Evolutionary conservation across 2,113 vertebrate genomes (phyloP), one percentile per base, ranked within the genome.

Genomic region (Cyprinodon variegatus): DNA sequence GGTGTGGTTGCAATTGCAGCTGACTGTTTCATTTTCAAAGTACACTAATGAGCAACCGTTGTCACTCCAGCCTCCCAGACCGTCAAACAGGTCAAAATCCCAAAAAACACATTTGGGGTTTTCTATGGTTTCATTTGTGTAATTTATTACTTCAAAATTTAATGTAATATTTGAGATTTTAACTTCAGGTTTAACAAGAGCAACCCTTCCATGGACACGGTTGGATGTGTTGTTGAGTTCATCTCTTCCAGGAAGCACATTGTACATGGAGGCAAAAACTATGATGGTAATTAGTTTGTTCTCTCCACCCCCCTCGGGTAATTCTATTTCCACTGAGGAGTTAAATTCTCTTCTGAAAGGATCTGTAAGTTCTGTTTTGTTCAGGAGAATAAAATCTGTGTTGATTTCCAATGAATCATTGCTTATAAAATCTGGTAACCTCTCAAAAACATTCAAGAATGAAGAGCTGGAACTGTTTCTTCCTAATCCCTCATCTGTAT

Each of bases 1-100:
- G 77, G 97, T 88, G 68, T 98, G 97, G 82, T 86, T 89, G 81
- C 97, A 98, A 67, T 37, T 89, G 82, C 97, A 98, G 11, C 84
- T 88, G 41, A 91, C 91, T 0, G 17, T 62, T 22, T 66, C 48
- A 1, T 65, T 74, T 4, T 0, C 5, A 0, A 1, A 14, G 3
- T 69, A 62, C 0, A 29, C 3, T 0, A 82, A 59, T 0, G 36
- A 1, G 45, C 96, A 96, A 0, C 79, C 86, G 0, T 68, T 1
- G 0, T 36, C 4, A 0, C 95, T 95, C 96, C 96, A 96, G 0
- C 78, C 90, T 1, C 89, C 91, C 0, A 61, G 53, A 6, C 69
- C 79, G 1, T 76, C 66, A 48, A 89, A 91, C 29, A 93, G 90
- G 0, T 8, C 36, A 7, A 91, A 94, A 83, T 96, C 94, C 96